These are phyloP conservation scores for Chouioia cunea DNA, from an alignment of 2,888 invertebrate genomes.

Conservation along the genomic window DNA sequence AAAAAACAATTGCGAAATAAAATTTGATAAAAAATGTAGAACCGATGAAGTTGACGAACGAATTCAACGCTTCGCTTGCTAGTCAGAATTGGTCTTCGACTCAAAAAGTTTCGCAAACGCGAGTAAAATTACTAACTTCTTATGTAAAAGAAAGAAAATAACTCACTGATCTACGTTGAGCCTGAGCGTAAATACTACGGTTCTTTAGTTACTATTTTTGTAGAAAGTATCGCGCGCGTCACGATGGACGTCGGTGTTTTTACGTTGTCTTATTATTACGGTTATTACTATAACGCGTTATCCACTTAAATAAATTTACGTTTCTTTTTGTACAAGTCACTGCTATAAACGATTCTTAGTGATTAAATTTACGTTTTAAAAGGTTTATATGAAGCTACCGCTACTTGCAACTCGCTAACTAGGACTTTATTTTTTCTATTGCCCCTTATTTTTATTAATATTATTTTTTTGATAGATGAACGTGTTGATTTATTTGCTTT, in stretches of 20 bases:
- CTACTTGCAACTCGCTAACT: slow-evolving; percentile 54
- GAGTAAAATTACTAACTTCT: slow-evolving; percentile 29
- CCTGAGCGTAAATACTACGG: slow-evolving; percentile 62
- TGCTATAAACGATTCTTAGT: slow-evolving; percentile 35
- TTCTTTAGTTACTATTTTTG: slow-evolving; percentile 67
- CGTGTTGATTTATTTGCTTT: slow-evolving; percentile 56
- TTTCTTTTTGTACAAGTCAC: slow-evolving; percentile 44
- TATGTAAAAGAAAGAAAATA: slow-evolving; percentile 21
- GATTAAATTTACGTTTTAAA: slow-evolving; percentile 43
- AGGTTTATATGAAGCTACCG: slow-evolving; percentile 46
- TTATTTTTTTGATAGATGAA: slow-evolving; percentile 51
- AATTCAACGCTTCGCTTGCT: slow-evolving; percentile 64
- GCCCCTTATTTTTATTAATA: slow-evolving; percentile 46
- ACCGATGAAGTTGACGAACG: slow-evolving; percentile 55
- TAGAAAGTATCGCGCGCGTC: slow-evolving; percentile 50
- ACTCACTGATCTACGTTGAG: slow-evolving; percentile 55
- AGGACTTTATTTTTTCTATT: slow-evolving; percentile 52
- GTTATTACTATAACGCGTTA: slow-evolving; percentile 27
- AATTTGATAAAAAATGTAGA: slow-evolving; percentile 11
- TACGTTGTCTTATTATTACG: slow-evolving; percentile 32
- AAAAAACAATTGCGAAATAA: slow-evolving; percentile 29
- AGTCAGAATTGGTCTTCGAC: slow-evolving; percentile 66
- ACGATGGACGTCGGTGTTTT: slow-evolving; percentile 39
- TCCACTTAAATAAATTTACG: slow-evolving; percentile 43
- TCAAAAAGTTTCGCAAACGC: slow-evolving; percentile 32